Conservation (phyloP, 2,888 invertebrate genomes). For the Cryptus viduatorius region DNA sequence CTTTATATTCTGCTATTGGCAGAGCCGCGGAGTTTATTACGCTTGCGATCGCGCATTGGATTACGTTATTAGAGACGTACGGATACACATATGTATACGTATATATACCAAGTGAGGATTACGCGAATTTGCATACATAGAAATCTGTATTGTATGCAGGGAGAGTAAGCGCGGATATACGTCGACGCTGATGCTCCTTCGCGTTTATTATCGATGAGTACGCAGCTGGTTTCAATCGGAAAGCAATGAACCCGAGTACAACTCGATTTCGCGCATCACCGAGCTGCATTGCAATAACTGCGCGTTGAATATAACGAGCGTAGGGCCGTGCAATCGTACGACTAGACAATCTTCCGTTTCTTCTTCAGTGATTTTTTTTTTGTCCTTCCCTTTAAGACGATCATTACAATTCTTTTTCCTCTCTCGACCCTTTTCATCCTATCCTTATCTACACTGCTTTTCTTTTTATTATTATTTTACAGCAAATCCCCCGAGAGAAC, state of each 20-base stretch:
- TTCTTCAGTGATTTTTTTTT: conserved; percentile 29
- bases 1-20: neutral
- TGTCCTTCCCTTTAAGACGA: neutral
- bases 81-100: neutral
- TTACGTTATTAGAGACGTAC: neutral
- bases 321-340: neutral
- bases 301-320: conserved; percentile 31
- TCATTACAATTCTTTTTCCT: conserved; percentile 22
- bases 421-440: neutral
- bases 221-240: conserved; percentile 51
- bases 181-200: conserved; percentile 47
- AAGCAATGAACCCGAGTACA: conserved; percentile 44
- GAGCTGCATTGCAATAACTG: conserved; percentile 48
- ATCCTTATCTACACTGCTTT: neutral
- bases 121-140: neutral
- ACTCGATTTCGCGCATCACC: conserved; percentile 56
- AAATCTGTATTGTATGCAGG: conserved; percentile 1
- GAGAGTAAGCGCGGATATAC: neutral
- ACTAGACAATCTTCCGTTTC: conserved; percentile 1
- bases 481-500: neutral
- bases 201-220: conserved; percentile 55
- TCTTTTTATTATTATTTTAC: conserved; percentile 19
- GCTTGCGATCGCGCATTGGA: neutral
- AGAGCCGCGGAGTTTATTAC: neutral
- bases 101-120: neutral